phyloP scores from a whole-genome alignment of 2,888 invertebrate species.

The Chironomus tentans region DNA sequence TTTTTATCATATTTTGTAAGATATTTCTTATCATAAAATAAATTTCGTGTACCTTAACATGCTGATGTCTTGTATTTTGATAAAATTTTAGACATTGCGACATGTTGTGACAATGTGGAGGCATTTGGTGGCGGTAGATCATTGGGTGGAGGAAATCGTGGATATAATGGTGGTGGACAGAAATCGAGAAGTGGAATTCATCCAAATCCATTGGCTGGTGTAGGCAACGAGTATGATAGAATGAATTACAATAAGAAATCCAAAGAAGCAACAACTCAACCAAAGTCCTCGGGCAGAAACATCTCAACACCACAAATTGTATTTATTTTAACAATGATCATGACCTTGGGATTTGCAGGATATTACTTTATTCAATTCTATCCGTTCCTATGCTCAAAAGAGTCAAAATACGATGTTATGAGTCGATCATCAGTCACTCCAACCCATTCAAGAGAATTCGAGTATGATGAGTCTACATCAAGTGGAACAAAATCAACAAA shows the following conservation, averaged over 20 bases:
- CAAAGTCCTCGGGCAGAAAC: neutral
- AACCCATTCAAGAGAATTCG: conserved; percentile 28
- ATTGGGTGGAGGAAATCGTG: neutral
- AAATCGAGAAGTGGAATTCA: neutral
- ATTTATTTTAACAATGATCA: conserved; percentile 45
- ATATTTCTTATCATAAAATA: neutral
- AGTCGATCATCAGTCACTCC: conserved; percentile 41
- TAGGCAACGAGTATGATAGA: conserved; percentile 18
- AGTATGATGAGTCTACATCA: conserved; percentile 20
- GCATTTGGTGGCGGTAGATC: neutral
- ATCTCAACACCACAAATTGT: conserved; percentile 59
- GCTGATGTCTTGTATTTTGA: neutral
- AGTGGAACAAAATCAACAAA: conserved; percentile 20
- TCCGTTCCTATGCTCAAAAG: conserved; percentile 48
- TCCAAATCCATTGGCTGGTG: neutral
- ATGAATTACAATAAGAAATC: neutral
- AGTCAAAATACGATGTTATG: conserved; percentile 41
- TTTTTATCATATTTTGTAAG: conserved; percentile 12
- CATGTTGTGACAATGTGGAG: neutral
- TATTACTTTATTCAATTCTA: conserved; percentile 60
- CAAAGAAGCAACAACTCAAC: neutral
- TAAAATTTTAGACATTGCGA: conserved; percentile 1
- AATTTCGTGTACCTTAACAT: neutral
- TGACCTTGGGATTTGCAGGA: conserved; percentile 46
- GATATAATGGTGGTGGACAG: neutral